Evolutionary conservation across 2,797 vertebrate species (phyloP), one percentile per base, ranked within the genome.

Genomic region (Acanthurus lineatus): DNA sequence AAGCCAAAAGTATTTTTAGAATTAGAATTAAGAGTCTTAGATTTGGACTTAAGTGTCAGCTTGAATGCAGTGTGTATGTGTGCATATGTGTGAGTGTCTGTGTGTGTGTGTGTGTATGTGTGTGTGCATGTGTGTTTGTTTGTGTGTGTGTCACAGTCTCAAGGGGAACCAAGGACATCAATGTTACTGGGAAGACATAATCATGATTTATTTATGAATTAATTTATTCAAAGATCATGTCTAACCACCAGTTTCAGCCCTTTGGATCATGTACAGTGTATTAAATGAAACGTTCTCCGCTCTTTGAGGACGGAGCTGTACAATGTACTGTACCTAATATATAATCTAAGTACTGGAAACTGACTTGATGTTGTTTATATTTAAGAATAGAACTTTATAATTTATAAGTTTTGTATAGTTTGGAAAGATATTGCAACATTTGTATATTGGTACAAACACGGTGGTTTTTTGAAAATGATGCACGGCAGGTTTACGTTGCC

Each of bases 171-270:
- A 84, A 86, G 84, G 85, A 83, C 58, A 68, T 65, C 69, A 54
- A 79, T 89, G 90, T 83, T 77, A 90, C 88, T 90, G 91, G 89
- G 68, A 76, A 88, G 90, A 92, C 91, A 90, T 89, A 82, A 90
- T 93, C 90, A 80, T 90, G 82, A 93, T 94, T 93, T 93, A 93
- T 93, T 93, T 93, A 92, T 92, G 91, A 92, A 93, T 93, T 91
- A 88, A 93, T 90, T 93, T 92, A 93, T 93, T 94, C 92, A 91
- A 87, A 75, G 92, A 92, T 92, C 64, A 83, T 91, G 93, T 93
- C 89, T 79, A 59, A 88, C 20, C 74, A 68, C 73, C 84, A 69
- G 92, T 92, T 84, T 84, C 84, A 79, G 89, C 67, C 83, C 83
- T 76, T 82, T 79, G 83, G 87, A 76, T 86, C 71, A 22, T 81